These are phyloP conservation scores for Aphrocallistes beatrix DNA, from an alignment of 37 sponge, comb jelly and placozoan species.

Conservation along the genomic window DNA sequence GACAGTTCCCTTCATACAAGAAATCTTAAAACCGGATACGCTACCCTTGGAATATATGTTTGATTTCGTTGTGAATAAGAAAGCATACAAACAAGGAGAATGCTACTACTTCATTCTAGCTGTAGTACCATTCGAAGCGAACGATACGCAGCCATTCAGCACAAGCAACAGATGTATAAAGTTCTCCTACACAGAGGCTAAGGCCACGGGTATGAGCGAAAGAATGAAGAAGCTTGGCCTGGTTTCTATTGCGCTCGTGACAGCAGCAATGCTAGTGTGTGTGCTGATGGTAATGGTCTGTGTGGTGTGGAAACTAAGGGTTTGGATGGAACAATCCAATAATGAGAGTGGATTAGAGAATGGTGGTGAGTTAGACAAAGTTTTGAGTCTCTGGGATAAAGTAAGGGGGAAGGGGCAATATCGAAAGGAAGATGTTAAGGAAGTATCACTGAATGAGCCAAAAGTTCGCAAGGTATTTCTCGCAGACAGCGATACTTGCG, in stretches of 20 bases:
- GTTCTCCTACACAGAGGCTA: not conserved
- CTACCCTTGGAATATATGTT: not conserved
- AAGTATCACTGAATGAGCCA: not conserved
- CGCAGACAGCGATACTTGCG: not conserved
- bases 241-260: not conserved
- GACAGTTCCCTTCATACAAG: not conserved
- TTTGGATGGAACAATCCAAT: not conserved
- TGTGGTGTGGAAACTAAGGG: not conserved
- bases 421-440: not conserved
- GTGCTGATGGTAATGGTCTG: not conserved
- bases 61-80: not conserved
- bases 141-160: not conserved
- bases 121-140: not conserved
- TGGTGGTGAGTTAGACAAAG: not conserved
- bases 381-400: not conserved
- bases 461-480: not conserved
- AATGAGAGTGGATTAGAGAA: not conserved
- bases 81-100: not conserved
- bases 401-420: not conserved
- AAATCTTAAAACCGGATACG: not conserved
- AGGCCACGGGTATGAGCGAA: not conserved
- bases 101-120: not conserved
- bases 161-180: conserved; percentile 3
- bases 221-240: not conserved
- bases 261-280: not conserved